These are phyloP conservation scores for Chaunax sp. DNA, from an alignment of 2,797 vertebrate species.

Conservation along the genomic window DNA sequence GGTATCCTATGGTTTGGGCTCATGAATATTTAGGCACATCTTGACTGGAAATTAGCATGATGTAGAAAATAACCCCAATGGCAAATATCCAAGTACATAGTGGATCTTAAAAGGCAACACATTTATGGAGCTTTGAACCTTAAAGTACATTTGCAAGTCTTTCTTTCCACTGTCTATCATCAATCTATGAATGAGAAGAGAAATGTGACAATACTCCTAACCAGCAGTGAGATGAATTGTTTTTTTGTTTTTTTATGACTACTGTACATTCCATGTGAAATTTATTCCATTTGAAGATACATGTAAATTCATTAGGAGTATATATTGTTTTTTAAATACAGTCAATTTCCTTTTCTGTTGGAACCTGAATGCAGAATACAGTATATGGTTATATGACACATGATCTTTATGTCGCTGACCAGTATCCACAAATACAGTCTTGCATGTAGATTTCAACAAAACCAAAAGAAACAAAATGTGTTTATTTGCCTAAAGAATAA, in stretches of 20 bases:
- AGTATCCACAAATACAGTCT: neutral
- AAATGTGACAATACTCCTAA: neutral
- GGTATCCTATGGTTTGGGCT: too few species aligned
- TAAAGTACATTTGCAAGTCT: neutral
- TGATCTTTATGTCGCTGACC: neutral
- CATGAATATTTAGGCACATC: constrained; percentile 51
- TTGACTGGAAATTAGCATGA: constrained; percentile 22
- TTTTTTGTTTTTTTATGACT: neutral
- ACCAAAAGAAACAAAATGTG: neutral
- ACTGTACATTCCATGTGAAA: too few species aligned
- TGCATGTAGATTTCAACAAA: neutral
- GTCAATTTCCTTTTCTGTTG: neutral
- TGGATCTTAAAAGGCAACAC: neutral
- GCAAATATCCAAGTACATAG: neutral
- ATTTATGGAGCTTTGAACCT: neutral
- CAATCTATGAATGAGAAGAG: neutral
- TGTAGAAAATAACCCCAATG: constrained; percentile 6
- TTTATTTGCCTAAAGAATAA: neutral
- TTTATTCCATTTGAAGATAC: neutral
- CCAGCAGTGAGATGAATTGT: neutral
- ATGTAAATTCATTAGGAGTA: neutral
- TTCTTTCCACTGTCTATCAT: constrained; percentile 1
- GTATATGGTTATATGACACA: too few species aligned
- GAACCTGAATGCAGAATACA: neutral
- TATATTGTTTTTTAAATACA: neutral